Conservation (phyloP, 2,888 invertebrate genomes). For the Heterodera filipjevi region DNA sequence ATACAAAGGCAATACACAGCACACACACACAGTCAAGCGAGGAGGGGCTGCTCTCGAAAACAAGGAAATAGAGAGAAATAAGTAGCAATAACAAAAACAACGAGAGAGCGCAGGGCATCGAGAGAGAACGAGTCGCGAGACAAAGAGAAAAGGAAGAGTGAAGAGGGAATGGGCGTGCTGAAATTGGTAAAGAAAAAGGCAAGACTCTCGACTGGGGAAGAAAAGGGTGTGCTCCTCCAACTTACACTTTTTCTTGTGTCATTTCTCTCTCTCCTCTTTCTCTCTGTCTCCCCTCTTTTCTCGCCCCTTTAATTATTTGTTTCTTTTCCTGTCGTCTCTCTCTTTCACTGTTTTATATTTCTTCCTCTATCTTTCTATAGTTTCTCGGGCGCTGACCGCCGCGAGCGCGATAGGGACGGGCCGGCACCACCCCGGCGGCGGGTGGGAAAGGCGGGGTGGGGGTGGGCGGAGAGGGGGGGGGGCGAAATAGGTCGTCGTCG, state of each 20-base stretch:
- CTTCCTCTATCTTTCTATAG: background rate
- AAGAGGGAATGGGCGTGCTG: background rate
- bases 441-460: background rate
- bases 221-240: background rate
- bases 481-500: background rate
- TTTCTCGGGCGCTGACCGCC: constrained; percentile 6
- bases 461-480: background rate
- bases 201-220: background rate
- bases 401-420: constrained; percentile 23
- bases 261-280: background rate
- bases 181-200: background rate
- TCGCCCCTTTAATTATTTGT: background rate
- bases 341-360: background rate
- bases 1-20: background rate
- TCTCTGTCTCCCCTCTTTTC: background rate
- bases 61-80: background rate
- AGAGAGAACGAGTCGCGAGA: background rate
- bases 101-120: background rate
- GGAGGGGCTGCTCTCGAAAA: background rate
- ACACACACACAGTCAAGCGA: no score
- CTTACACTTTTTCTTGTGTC: no score
- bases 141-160: background rate
- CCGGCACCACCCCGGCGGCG: constrained; percentile 14
- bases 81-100: constrained; percentile 5
- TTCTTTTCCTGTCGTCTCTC: background rate